Percentiles rank a stretch among this genome's conserved stretches.
These are phyloP conservation scores for Drosophila leontia DNA, from an alignment of 1,140 invertebrate species.

Conservation along the genomic window DNA sequence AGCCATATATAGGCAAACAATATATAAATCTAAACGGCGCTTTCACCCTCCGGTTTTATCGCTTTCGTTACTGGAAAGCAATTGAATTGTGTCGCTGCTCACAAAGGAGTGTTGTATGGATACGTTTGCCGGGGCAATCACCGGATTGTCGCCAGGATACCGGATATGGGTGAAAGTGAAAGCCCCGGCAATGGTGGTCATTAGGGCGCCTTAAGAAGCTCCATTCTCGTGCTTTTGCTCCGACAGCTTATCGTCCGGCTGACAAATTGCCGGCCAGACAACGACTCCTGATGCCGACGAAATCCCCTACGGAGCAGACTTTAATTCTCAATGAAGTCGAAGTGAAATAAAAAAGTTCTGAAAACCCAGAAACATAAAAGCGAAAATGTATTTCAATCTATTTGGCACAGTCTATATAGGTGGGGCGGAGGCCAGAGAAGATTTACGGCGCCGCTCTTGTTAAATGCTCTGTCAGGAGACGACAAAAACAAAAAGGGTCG, in stretches of 20 bases:
- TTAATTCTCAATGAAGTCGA: constrained; percentile 56
- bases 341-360: constrained; percentile 33
- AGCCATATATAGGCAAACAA: constrained; percentile 33
- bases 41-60: constrained; percentile 45
- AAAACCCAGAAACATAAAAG: constrained; percentile 36
- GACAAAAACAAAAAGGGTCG: constrained; percentile 59
- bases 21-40: constrained; percentile 17
- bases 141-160: constrained; percentile 11
- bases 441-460: constrained; percentile 65
- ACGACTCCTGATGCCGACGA: constrained; percentile 37
- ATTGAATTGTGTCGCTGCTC: constrained; percentile 58
- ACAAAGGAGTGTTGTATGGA: constrained; percentile 29
- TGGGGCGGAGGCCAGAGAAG: constrained; percentile 47
- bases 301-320: constrained; percentile 30
- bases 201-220: constrained; percentile 64
- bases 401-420: constrained; percentile 53
- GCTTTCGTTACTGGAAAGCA: constrained; percentile 64
- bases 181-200: constrained; percentile 64
- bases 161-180: constrained; percentile 52
- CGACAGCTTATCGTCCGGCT: constrained; percentile 40
- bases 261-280: constrained; percentile 68
- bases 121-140: constrained; percentile 57
- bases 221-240: not conserved
- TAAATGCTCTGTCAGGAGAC: constrained; percentile 60
- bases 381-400: constrained; percentile 80